phyloP scores from a whole-genome alignment of 2,888 invertebrate species.

The Alloscopus bannaensis region DNA sequence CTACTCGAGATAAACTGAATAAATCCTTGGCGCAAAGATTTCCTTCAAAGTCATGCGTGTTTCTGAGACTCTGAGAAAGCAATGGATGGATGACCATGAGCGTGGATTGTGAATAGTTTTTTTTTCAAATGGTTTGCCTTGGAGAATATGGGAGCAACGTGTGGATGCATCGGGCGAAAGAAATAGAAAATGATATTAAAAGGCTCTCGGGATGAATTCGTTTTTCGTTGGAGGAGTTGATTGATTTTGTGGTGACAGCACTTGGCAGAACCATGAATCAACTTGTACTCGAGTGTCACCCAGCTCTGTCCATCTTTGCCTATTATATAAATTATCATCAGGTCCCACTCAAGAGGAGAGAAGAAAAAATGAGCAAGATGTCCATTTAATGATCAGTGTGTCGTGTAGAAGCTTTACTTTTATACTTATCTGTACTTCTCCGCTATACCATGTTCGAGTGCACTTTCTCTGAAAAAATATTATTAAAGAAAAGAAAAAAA shows the following conservation, averaged over 20 bases:
- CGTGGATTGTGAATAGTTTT: conserved; percentile 3
- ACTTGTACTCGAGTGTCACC: conserved; percentile 52
- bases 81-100: conserved; percentile 21
- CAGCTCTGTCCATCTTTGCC: not conserved
- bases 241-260: conserved; percentile 62
- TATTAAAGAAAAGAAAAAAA: conserved; percentile 30
- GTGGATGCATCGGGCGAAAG: not conserved
- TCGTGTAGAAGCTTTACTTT: not conserved
- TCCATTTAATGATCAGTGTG: conserved; percentile 13
- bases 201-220: not conserved
- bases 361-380: not conserved
- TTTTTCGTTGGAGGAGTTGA: conserved; percentile 19
- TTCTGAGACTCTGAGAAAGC: no score
- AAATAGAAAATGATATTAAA: not conserved
- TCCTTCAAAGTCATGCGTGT: no score
- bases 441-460: not conserved
- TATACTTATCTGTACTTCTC: no score
- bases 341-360: not conserved
- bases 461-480: conserved; percentile 10
- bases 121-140: not conserved
- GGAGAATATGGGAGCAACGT: not conserved
- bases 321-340: conserved; percentile 20
- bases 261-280: conserved; percentile 61
- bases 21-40: no score
- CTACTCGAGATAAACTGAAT: conserved; percentile 3